Evolutionary conservation across 2,888 invertebrate genomes (phyloP).

Genomic region (Patella caerulea): DNA sequence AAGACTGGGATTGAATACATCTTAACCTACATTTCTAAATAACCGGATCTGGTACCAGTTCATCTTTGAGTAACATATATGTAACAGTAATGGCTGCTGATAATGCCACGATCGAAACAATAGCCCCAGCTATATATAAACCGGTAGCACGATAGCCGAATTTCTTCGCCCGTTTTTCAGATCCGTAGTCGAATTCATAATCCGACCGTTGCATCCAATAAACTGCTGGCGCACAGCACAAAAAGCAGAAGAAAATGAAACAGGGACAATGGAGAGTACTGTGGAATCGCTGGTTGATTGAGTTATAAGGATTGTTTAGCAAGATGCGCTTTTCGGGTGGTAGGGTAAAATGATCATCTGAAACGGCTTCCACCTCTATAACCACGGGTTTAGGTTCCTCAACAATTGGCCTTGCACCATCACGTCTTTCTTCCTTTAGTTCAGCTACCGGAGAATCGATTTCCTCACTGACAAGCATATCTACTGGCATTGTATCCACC

Average conservation of each 20-base stretch:
- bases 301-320: constrained; percentile 49
- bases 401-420: neutral
- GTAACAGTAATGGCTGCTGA: constrained; percentile 30
- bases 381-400: constrained; percentile 1
- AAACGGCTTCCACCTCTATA: neutral
- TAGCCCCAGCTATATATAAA: constrained; percentile 44
- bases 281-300: constrained; percentile 49
- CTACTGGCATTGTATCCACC: constrained; percentile 1
- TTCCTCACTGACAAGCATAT: neutral
- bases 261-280: constrained; percentile 52
- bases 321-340: constrained; percentile 15
- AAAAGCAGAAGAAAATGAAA: constrained; percentile 54
- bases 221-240: constrained; percentile 54
- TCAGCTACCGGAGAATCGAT: constrained; percentile 14
- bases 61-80: constrained; percentile 16
- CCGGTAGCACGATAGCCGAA: constrained; percentile 42
- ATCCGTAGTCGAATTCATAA: constrained; percentile 45
- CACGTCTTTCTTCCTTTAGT: neutral
- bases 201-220: constrained; percentile 51
- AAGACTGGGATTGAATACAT: no score
- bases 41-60: neutral
- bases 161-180: constrained; percentile 35
- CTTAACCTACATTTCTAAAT: no score
- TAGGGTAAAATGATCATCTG: neutral
- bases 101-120: constrained; percentile 41